Evolutionary conservation across 2,113 vertebrate genomes (phyloP).

Genomic region (Ophiodon elongatus): DNA sequence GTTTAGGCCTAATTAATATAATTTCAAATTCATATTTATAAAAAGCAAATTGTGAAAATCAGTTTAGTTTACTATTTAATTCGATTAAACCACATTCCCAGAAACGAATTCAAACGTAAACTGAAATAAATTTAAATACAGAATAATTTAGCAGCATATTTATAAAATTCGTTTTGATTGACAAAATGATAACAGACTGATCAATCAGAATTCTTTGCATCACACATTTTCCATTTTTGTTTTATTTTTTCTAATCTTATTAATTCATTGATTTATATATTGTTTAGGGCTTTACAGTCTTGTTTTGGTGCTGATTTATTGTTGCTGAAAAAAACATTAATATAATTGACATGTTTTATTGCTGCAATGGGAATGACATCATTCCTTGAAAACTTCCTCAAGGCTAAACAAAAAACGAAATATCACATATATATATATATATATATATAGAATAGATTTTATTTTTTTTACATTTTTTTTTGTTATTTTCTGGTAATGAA

Average conservation of each 20-base stretch:
- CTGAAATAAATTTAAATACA: neutral
- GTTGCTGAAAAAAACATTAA: constrained; percentile 4
- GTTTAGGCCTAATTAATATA: neutral
- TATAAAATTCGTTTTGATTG: neutral
- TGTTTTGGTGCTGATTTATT: constrained; percentile 2
- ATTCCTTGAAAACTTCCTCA: neutral
- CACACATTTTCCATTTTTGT: neutral
- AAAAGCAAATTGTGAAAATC: neutral
- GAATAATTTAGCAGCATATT: neutral
- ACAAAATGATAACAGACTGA: neutral
- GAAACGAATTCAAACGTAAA: constrained; percentile 47
- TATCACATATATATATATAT: neutral
- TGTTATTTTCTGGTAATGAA: neutral
- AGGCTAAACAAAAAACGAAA: neutral
- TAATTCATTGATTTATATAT: neutral
- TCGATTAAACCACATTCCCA: constrained; percentile 22
- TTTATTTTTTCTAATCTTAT: neutral
- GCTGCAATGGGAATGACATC: neutral
- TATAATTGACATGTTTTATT: constrained; percentile 13
- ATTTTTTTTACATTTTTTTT: constrained; percentile 11
- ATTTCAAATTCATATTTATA: neutral
- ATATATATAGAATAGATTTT: neutral
- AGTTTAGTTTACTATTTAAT: neutral
- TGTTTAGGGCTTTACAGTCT: neutral
- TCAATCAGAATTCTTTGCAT: neutral